These are phyloP conservation scores for Ctenopoma kingsleyae DNA, from an alignment of 2,797 vertebrate species.

Conservation along the genomic window DNA sequence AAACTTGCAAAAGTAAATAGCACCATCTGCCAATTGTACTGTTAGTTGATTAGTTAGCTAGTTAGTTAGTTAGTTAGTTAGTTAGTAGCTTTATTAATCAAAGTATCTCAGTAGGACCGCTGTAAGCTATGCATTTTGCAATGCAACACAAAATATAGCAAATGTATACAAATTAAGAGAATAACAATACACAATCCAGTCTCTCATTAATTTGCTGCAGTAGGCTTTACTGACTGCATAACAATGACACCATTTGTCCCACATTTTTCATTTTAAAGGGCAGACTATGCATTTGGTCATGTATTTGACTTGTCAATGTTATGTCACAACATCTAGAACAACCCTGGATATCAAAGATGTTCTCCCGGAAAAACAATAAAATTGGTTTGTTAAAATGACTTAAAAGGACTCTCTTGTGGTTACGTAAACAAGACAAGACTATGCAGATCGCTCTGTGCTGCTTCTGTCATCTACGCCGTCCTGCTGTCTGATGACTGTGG, in stretches of 20 bases:
- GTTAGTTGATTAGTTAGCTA: conserved; percentile 10
- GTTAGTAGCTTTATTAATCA: too few relatives aligned
- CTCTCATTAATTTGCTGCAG: too few relatives aligned
- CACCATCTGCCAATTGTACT: conserved; percentile 15
- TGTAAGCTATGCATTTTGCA: too few relatives aligned
- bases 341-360: background rate
- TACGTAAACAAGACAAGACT: background rate
- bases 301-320: conserved; percentile 17
- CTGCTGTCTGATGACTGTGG: too few relatives aligned
- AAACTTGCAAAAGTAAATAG: conserved; percentile 24
- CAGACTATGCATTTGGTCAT: conserved; percentile 34
- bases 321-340: background rate
- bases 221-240: too few relatives aligned
- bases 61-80: conserved; percentile 11
- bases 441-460: background rate
- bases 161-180: too few relatives aligned
- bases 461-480: too few relatives aligned
- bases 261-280: conserved; percentile 23
- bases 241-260: too few relatives aligned
- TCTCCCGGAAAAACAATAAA: background rate
- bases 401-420: background rate
- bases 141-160: too few relatives aligned
- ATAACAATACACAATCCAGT: too few relatives aligned
- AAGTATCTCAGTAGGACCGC: too few relatives aligned
- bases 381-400: background rate